Percentiles rank a stretch among this genome's conserved stretches.
Conservation (phyloP, 2,888 invertebrate genomes). For the Agrotis clavis region DNA sequence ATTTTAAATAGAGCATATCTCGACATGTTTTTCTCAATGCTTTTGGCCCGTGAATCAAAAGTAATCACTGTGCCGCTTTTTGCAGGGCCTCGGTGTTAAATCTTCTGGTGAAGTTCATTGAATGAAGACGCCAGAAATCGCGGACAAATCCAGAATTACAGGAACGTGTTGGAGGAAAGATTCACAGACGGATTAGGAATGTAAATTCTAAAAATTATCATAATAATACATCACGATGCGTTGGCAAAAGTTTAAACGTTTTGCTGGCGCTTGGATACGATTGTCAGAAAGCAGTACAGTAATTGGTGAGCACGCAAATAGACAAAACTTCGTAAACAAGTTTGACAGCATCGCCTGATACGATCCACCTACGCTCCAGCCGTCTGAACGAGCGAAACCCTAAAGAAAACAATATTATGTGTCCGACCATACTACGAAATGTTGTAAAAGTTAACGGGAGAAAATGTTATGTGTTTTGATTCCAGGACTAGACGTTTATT, state of each 20-base stretch:
- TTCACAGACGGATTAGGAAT: constrained; percentile 53
- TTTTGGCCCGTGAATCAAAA: constrained; percentile 30
- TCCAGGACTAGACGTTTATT: constrained; percentile 18
- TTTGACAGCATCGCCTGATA: constrained; percentile 81
- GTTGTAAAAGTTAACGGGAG: constrained; percentile 50
- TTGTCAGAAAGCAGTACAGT: constrained; percentile 75
- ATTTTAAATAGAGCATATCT: constrained; percentile 32
- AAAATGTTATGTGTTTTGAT: constrained; percentile 41
- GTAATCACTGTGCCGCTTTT: constrained; percentile 14
- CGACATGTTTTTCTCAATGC: neutral
- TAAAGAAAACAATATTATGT: constrained; percentile 73
- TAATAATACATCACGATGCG: constrained; percentile 58
- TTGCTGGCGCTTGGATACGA: constrained; percentile 75
- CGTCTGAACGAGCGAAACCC: constrained; percentile 73
- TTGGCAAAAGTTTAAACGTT: constrained; percentile 71
- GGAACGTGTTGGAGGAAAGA: constrained; percentile 20
- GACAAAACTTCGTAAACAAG: constrained; percentile 85
- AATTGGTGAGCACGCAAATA: constrained; percentile 80
- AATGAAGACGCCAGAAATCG: neutral
- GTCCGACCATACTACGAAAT: constrained; percentile 55
- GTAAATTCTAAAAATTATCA: constrained; percentile 54
- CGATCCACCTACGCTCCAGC: constrained; percentile 75
- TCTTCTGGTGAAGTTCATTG: neutral
- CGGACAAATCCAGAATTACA: neutral
- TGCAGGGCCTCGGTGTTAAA: constrained; percentile 34